Evolutionary conservation across 2,113 vertebrate species (phyloP).

Genomic region (Archocentrus centrarchus): DNA sequence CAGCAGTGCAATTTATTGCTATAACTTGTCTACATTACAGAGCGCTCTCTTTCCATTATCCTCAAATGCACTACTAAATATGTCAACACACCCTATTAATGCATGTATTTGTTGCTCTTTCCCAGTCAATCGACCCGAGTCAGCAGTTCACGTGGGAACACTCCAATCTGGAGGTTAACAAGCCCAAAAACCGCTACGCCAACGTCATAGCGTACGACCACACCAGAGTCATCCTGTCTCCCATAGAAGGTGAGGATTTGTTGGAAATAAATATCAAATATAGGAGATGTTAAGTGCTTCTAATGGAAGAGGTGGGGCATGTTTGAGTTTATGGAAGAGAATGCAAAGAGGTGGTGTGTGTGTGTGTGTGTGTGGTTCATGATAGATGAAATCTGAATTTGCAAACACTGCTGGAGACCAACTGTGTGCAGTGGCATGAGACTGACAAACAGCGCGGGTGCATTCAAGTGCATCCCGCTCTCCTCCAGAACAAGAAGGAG

Average conservation of each 20-base stretch:
- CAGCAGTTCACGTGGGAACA: slow-evolving; percentile 99
- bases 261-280: neutral
- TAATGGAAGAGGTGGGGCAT: slow-evolving; percentile 30
- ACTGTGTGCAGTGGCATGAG: slow-evolving; percentile 67
- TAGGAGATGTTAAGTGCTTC: slow-evolving; percentile 24
- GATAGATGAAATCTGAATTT: slow-evolving; percentile 69
- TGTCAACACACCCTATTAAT: slow-evolving; percentile 1
- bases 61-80: slow-evolving; percentile 38
- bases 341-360: neutral
- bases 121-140: slow-evolving; percentile 93
- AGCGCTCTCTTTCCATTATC: slow-evolving; percentile 55
- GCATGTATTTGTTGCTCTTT: slow-evolving; percentile 25
- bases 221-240: slow-evolving; percentile 91
- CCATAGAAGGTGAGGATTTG: slow-evolving; percentile 86
- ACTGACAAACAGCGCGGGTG: slow-evolving; percentile 65
- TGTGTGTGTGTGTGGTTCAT: neutral
- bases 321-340: slow-evolving; percentile 4
- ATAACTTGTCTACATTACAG: slow-evolving; percentile 37
- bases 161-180: slow-evolving; percentile 98
- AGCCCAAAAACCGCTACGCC: slow-evolving; percentile 96
- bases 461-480: slow-evolving; percentile 64
- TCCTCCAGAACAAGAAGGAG: slow-evolving; percentile 53
- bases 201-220: slow-evolving; percentile 98
- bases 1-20: slow-evolving; percentile 57
- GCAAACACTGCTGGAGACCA: slow-evolving; percentile 56